Conservation (phyloP, 2,797 vertebrate genomes). For the Nyctibius grandis region DNA sequence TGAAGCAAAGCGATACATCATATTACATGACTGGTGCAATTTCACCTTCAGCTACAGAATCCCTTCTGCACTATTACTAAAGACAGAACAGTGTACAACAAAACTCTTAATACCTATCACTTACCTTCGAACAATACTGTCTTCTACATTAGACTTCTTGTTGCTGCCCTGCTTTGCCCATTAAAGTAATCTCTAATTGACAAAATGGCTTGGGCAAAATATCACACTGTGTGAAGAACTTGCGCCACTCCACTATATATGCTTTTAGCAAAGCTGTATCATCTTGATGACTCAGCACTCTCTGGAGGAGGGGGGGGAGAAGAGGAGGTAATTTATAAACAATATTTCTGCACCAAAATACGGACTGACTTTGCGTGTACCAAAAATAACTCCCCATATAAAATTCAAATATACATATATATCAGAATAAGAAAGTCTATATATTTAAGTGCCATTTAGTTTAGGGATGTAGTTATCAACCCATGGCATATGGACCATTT, state of each 20-base stretch:
- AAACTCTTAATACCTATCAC: background rate
- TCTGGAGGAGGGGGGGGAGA: conserved; percentile 68
- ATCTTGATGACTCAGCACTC: conserved; percentile 95
- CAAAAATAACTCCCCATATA: background rate
- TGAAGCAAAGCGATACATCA: background rate
- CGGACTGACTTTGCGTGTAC: background rate
- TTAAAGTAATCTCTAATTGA: conserved; percentile 91
- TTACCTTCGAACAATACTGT: conserved; percentile 95
- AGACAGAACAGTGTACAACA: background rate
- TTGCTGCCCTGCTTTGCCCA: conserved; percentile 92
- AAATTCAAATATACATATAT: background rate
- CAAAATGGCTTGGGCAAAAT: conserved; percentile 97
- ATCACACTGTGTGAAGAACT: conserved; percentile 98
- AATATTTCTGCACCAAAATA: background rate
- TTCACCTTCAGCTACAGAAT: background rate
- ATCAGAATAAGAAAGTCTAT: background rate
- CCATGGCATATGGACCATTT: background rate
- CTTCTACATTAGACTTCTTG: conserved; percentile 95
- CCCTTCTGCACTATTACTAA: background rate
- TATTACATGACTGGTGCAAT: background rate
- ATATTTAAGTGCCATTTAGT: background rate
- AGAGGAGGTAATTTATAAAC: conserved; percentile 7
- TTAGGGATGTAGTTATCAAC: background rate
- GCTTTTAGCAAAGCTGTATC: conserved; percentile 95
- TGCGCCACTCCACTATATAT: conserved; percentile 96